These are phyloP conservation scores for Bicyclus anynana DNA, from an alignment of 1,140 invertebrate genomes.

Conservation along the genomic window DNA sequence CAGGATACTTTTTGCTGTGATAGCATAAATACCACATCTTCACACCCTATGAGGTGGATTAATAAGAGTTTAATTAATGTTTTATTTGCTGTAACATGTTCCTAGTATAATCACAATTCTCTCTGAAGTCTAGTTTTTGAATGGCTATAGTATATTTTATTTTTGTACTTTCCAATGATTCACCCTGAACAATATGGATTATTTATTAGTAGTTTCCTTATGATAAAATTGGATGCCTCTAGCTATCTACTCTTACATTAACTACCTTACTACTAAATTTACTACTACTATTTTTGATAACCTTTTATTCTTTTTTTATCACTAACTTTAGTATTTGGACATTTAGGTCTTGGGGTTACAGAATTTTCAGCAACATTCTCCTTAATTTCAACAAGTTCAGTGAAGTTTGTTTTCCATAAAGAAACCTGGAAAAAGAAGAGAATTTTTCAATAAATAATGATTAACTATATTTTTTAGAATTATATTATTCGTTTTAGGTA, in stretches of 20 bases:
- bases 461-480: too few species aligned
- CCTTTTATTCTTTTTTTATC: conserved; percentile 42
- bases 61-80: conserved; percentile 35
- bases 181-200: conserved; percentile 44
- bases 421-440: conserved; percentile 75
- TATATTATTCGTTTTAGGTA: too few species aligned
- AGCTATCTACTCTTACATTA: conserved; percentile 2
- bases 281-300: conserved; percentile 16
- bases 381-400: conserved; percentile 49
- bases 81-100: conserved; percentile 7
- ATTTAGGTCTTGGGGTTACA: conserved; percentile 30
- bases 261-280: background rate
- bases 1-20: conserved; percentile 59
- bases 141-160: conserved; percentile 44
- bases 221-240: background rate
- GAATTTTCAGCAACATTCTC: conserved; percentile 52
- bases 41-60: conserved; percentile 46
- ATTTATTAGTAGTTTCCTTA: conserved; percentile 20
- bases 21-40: conserved; percentile 65
- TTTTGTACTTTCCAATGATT: conserved; percentile 31
- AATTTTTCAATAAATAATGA: too few species aligned
- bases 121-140: conserved; percentile 57
- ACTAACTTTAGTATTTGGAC: conserved; percentile 39
- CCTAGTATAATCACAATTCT: conserved; percentile 38
- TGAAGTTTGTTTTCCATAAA: conserved; percentile 80